Conservation (phyloP, 2,888 invertebrate species). For the Calameuta pallipes region DNA sequence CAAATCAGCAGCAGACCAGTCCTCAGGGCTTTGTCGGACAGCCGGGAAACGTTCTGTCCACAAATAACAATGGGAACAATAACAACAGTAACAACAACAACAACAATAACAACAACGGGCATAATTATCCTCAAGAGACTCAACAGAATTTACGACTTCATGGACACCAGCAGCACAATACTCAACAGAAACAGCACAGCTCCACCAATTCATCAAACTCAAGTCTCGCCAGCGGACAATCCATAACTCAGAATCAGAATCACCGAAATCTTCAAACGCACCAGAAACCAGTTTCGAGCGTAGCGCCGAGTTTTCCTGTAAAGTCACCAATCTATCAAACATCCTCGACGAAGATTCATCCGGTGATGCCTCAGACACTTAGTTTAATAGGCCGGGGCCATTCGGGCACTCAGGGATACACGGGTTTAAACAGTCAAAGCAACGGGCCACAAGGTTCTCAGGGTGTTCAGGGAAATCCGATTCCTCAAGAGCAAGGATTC, state of each 20-base stretch:
- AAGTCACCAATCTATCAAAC: conserved; percentile 82
- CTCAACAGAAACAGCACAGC: conserved; percentile 70
- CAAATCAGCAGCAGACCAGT: conserved; percentile 43
- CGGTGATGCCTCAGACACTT: conserved; percentile 82
- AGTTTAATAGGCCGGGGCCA: conserved; percentile 61
- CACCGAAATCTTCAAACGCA: conserved; percentile 64
- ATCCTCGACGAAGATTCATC: conserved; percentile 83
- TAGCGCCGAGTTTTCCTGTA: conserved; percentile 79
- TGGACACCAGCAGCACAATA: conserved; percentile 69
- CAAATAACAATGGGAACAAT: conserved; percentile 43
- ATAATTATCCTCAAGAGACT: conserved; percentile 68
- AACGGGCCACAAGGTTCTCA: conserved; percentile 11
- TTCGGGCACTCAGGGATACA: conserved; percentile 12
- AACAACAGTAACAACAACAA: conserved; percentile 36
- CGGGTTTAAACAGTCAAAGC: conserved; percentile 9
- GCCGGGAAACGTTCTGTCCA: conserved; percentile 40
- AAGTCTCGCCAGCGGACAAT: conserved; percentile 56
- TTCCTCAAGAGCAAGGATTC: conserved; percentile 19
- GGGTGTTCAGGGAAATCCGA: background rate
- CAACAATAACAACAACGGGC: conserved; percentile 61
- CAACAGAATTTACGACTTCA: conserved; percentile 68
- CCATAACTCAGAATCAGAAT: conserved; percentile 48
- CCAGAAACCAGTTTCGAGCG: conserved; percentile 89
- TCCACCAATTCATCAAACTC: conserved; percentile 65
- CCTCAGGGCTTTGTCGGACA: conserved; percentile 44